Evolutionary conservation across 2,888 invertebrate genomes (phyloP), one percentile per base, ranked within the genome.

Genomic region (Erebia palarica): DNA sequence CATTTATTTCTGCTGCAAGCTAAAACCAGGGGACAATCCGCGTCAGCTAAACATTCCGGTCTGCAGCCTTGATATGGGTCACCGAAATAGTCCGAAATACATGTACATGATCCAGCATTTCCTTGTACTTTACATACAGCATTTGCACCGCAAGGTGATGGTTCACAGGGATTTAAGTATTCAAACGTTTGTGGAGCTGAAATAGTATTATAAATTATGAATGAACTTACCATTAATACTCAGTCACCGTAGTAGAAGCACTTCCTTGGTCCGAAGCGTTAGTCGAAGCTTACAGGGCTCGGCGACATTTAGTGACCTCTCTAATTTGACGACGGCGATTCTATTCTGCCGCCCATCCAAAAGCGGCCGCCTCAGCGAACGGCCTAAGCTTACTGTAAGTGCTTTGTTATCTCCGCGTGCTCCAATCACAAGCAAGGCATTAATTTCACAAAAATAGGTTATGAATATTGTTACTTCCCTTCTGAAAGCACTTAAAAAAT

Each of bases 11-110:
- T 94, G 75, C 94, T 93, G 84, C 96, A 96, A 61, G 95, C 94
- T 84, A 87, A 91, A 76, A 92, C 93, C 70, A 95, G 92, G n/a
- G 94, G 89, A 81, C 96, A 96, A 82, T 96, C 96, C 49, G 95
- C 93, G 84, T 95, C 95, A 60, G 95, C 89, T 77, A 95, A 88
- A 81, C 96, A 96, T 86, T 96, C 95, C 42, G 96, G 95, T 82
- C 95, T 94, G 82, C 96, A 96, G 71, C 95, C 94, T 89, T 96
- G 95, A 81, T 96, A 96, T 57, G 97, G 97, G 84, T 97, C 96
- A 77, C 97, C 97, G 78, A 95, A 94, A 86, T 96, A 96, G 75
- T 96, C 96, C 8, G 95, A 94, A 70, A 95, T 85, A 83, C 96
- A 96, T 77, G 94, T 94, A 82, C 97, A 97, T 60, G 96, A 95